These are phyloP conservation scores for Pithys albifrons DNA, from an alignment of 2,113 vertebrate species.

Conservation along the genomic window DNA sequence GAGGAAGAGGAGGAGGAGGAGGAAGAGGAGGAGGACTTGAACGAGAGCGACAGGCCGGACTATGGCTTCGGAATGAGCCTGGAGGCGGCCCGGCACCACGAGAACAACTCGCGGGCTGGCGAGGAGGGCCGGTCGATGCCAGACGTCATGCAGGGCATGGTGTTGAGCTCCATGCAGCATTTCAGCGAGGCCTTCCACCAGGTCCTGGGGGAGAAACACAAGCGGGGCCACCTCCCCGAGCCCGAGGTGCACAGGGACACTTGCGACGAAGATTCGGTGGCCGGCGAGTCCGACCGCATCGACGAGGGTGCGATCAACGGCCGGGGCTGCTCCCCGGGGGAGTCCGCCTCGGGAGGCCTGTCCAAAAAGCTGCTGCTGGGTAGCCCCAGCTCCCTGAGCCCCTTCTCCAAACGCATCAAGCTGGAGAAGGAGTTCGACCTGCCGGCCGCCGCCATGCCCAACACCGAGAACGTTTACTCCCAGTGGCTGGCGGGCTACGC, in stretches of 20 bases:
- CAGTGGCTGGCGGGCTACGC: conserved; percentile 99
- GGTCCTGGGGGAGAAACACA: conserved; percentile 88
- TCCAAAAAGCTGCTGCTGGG: conserved; percentile 98
- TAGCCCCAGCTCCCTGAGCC: conserved; percentile 96
- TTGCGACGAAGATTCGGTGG: conserved; percentile 91
- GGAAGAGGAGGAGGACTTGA: conserved; percentile 89
- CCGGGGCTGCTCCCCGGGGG: conserved; percentile 93
- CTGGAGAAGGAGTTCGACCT: conserved; percentile 98
- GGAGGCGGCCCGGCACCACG: conserved; percentile 91
- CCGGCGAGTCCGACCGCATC: conserved; percentile 90
- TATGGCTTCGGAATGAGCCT: conserved; percentile 94
- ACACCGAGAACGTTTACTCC: conserved; percentile 98
- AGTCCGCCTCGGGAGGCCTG: conserved; percentile 92
- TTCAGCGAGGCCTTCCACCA: conserved; percentile 96
- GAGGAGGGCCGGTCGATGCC: conserved; percentile 89
- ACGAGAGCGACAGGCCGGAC: conserved; percentile 84
- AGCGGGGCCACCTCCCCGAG: conserved; percentile 91
- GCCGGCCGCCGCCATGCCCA: conserved; percentile 94
- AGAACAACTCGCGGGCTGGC: conserved; percentile 83
- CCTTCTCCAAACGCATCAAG: conserved; percentile 99
- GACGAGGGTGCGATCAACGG: conserved; percentile 93
- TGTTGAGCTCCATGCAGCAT: conserved; percentile 98
- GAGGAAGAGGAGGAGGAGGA: conserved; percentile 97
- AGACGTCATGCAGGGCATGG: conserved; percentile 97
- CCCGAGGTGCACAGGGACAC: conserved; percentile 91